A percentile compares a stretch with the other conserved stretches of the same genome.
phyloP scores from a whole-genome alignment of 2,113 vertebrate genomes.

The Zosterops hypoxanthus region DNA sequence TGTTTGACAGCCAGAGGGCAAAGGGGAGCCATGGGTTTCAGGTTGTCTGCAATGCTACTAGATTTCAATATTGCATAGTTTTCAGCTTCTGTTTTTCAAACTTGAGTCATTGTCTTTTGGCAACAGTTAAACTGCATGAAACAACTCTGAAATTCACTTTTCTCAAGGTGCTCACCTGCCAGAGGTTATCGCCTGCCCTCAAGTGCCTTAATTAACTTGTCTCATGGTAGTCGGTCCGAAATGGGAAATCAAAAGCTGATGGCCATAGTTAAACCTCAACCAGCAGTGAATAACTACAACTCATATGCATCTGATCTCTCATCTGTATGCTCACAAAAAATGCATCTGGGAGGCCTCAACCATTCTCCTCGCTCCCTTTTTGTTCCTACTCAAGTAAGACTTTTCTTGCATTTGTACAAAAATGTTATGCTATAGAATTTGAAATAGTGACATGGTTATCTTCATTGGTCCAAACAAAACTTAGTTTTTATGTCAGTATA shows the following conservation, averaged over 20 bases:
- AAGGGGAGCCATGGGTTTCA: neutral
- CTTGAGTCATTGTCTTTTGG: neutral
- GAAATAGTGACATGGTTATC: neutral
- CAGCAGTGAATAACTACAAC: constrained; percentile 71
- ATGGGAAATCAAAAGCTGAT: constrained; percentile 87
- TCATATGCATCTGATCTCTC: constrained; percentile 54
- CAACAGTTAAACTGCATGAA: neutral
- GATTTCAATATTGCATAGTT: neutral
- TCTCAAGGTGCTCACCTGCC: constrained; percentile 81
- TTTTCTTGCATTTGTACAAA: neutral
- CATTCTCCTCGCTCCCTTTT: constrained; percentile 93
- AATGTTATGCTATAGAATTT: neutral
- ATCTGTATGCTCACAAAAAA: constrained; percentile 69
- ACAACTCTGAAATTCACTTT: neutral
- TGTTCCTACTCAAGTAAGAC: constrained; percentile 86
- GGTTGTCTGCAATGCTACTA: neutral
- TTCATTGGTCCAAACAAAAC: neutral
- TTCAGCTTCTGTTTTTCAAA: neutral
- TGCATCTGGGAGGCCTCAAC: constrained; percentile 84
- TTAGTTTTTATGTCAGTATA: neutral
- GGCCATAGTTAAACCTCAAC: constrained; percentile 93
- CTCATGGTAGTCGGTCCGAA: constrained; percentile 87
- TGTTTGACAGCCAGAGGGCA: neutral
- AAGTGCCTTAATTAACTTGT: constrained; percentile 94
- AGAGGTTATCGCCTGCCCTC: constrained; percentile 91